Evolutionary conservation across 1,140 invertebrate species (phyloP), one percentile per base, ranked within the genome.

Genomic region (Conus betulinus): DNA sequence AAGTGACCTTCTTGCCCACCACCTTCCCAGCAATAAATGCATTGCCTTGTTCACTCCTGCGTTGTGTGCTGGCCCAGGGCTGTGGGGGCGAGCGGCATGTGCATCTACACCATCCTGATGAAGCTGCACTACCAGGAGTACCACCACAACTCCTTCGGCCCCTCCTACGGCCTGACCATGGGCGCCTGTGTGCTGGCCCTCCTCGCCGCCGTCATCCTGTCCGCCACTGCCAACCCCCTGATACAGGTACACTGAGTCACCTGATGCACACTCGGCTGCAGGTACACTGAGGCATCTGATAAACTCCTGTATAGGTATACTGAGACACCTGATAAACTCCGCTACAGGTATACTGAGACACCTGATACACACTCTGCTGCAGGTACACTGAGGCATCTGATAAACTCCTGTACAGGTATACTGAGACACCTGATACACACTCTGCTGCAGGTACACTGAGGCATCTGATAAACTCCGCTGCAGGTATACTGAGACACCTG

Each of bases 91-190:
- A 25, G 23, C n/a, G 74, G 71, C 11, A 20, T 87, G 52, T 71
- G n/a, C 17, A 27, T 87, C 4, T 87, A 87, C 85, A 87, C 71
- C 52, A 27, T 87, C 39, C 53, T 87, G 85, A 87, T 87, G 85
- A 57, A 87, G 71, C 23, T 87, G 71, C 23, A 78, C 57, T 74
- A 78, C 85, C 76, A 78, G 52, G 13, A 55, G 51, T 87, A 55
- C n/a, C n/a, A 51, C 3, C 11, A 25, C 0, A 55, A 76, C 39
- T 67, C 23, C 39, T 78, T 87, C 71, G 67, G 71, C 15, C 27
- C 25, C 15, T 20, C 85, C 39, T 78, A 87, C 85, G 74, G 6
- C 71, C 3, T 57, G 8, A 87, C 85, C 51, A 23, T 25, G 15
- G 53, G 74, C 1, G 53, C 20, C n/a, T 55, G 67, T 27, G 53